These are phyloP conservation scores for Pollenia angustigena DNA, from an alignment of 2,888 invertebrate species.

Conservation along the genomic window DNA sequence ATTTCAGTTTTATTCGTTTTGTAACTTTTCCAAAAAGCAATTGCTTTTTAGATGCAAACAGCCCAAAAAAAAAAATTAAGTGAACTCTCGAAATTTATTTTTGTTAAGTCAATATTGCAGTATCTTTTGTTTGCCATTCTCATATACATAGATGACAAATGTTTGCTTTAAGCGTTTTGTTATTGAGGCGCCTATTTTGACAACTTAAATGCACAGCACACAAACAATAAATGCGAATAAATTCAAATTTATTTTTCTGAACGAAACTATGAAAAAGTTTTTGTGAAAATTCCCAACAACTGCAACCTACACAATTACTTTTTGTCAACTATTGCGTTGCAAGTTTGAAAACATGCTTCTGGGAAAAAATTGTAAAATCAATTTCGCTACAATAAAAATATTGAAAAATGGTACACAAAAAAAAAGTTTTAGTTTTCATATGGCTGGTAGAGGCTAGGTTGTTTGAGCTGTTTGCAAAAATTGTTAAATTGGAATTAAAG, in stretches of 20 bases:
- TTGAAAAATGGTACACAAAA: background rate
- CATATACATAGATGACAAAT: constrained; percentile 53
- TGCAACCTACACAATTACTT: constrained; percentile 59
- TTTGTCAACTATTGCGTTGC: constrained; percentile 31
- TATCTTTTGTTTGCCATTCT: background rate
- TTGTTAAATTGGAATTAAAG: too few species aligned
- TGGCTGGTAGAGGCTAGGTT: too few species aligned
- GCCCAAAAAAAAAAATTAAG: background rate
- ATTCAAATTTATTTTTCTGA: constrained; percentile 51
- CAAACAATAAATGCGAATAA: constrained; percentile 16
- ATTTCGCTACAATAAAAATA: constrained; percentile 4
- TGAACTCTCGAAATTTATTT: background rate
- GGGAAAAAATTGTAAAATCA: constrained; percentile 25
- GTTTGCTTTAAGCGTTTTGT: constrained; percentile 27
- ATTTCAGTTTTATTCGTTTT: too few species aligned
- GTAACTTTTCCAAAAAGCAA: too few species aligned
- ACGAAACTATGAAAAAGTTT: constrained; percentile 30
- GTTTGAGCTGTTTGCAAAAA: too few species aligned
- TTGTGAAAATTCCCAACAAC: constrained; percentile 37
- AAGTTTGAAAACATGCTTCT: background rate
- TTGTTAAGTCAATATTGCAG: background rate
- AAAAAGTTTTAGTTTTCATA: background rate
- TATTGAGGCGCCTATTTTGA: constrained; percentile 60
- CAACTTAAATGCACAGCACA: constrained; percentile 26
- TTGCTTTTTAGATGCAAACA: background rate